Evolutionary conservation across 37 sponge, comb jelly and placozoan genomes (phyloP), one percentile per base, ranked within the genome.

Genomic region (Chondrosia reniformis): DNA sequence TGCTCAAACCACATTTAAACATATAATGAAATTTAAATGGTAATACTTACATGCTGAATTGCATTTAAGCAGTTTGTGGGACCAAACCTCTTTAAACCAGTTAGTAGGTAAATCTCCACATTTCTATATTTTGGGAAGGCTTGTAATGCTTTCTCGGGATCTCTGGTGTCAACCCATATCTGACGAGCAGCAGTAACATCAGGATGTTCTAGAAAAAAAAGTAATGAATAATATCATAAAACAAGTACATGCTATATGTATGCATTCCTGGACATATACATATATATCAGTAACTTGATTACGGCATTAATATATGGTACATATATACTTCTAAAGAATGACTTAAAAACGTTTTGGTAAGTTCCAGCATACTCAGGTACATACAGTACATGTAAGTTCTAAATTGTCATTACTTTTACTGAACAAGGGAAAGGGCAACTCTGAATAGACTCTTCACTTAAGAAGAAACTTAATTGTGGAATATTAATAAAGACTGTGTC

Each of bases 61-160:
- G 88, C 90, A 67, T 46, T 82, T 13, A 85, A 69, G 45, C 74
- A 38, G 57, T 87, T 80, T 24, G 39, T 66, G 10, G 58, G 42
- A 12, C 80, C 88, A n/a, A 75, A 79, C 63, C 74, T 77, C 56
- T 74, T 66, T 45, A 93, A 45, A 28, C 94, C 94, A 33, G 43
- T 55, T 33, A 93, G 67, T 32, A 89, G 81, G 27, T 45, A 46
- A 21, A 45, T 32, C 39, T 85, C 94, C n/a, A 83, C 41, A 39
- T 75, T 63, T 19, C 79, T 45, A 13, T 49, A 54, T 42, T 78
- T 85, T 44, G 27, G 93, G 87, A 45, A 86, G n/a, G 19, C 24
- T 9, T 63, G 56, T n/a, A 92, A 63, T 0, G 93, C 49, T 21
- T 69, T 80, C 10, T 30, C 77, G 0, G 82, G 61, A 62, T 95